Evolutionary conservation across 2,113 vertebrate species (phyloP), one percentile per base, ranked within the genome.

Genomic region (Gadus chalcogrammus): DNA sequence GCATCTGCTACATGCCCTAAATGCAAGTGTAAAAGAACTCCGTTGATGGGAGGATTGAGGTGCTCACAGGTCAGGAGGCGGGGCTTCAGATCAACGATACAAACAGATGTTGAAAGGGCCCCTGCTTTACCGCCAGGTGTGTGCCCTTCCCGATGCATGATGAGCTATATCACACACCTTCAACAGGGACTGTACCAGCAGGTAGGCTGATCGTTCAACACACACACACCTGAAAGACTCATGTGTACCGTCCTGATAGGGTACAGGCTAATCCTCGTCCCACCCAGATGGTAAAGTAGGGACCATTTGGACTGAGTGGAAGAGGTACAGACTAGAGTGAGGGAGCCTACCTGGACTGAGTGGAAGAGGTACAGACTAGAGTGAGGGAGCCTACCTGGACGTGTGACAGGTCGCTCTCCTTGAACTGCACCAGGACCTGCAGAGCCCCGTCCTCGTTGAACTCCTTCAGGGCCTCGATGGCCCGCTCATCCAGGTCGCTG

Each of bases 371-470:
- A 5, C 15, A 17, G n/a, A 15, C 88, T 35, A 35, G 31, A 35
- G 31, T 35, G 31, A 35, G 0, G 31, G 31, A 35, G 31, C 4
- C 91, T 90, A 98, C 97, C 88, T 99, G 97, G 87, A 99, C 97
- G 65, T 99, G 97, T 77, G 97, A 99, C 82, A 99, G 94, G 86
- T 99, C 96, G 69, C 97, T 99, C 91, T 98, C 96, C 90, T 98
- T 98, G 90, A 99, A 99, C 89, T 99, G 97, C 3, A 96, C 91
- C 88, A 99, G 94, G 63, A 99, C 97, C 76, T 97, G 95, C 84
- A 98, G 90, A 66, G 97, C 96, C 79, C 96, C 96, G 78, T 99
- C 96, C 93, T 99, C 97, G 79, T 98, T 96, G 91, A 99, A 99
- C 79, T 99, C 97, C 78, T 97, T 98, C 92, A 99, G 91, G 83